Evolutionary conservation across 2,113 vertebrate genomes (phyloP), one percentile per base, ranked within the genome.

Genomic region (Megaceryle maxima): DNA sequence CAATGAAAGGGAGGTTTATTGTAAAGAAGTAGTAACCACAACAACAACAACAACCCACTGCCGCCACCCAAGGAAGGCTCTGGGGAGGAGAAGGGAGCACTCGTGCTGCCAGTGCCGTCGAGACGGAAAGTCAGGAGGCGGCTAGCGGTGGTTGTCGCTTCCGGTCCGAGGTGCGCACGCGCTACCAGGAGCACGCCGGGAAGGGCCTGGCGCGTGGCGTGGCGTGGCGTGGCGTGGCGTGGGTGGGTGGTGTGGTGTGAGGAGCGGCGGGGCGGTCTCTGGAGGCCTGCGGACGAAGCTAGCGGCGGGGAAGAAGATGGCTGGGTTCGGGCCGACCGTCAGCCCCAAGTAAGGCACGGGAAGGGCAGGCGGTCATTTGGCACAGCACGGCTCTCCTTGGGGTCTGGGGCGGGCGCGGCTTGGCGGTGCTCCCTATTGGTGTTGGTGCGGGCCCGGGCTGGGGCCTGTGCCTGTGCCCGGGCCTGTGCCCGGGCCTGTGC

Each of bases 91-190:
- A 3, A 4, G 29, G 12, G 19, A 51, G 25, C 50, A 24, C 50
- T 31, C 29, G 22, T 9, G 21, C 10, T 20, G 48, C 48, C 48
- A 20, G 21, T 20, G 21, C 50, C 24, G 22, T 25, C 50, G 25
- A 24, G 50, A 21, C 31, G 33, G 11, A 60, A 46, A 5, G 70
- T 62, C 69, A 37, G 16, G 57, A 55, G 2, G 12, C 6, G 12
- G 21, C 25, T 7, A 25, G 24, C 2, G 16, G 29, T 1, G 37
- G 2, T 14, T 5, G n/a, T 6, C 0, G 13, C 2, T 6, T 5
- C 2, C 17, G 28, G 13, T 3, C 21, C 5, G 39, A 4, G 6
- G 41, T 5, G 8, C 14, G 18, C 26, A 25, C 26, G 56, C 22
- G 53, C 53, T 3, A 19, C 43, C 8, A 11, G 16, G 17, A 22